phyloP scores from a whole-genome alignment of 2,888 invertebrate genomes.

The Amphipoea oculea region DNA sequence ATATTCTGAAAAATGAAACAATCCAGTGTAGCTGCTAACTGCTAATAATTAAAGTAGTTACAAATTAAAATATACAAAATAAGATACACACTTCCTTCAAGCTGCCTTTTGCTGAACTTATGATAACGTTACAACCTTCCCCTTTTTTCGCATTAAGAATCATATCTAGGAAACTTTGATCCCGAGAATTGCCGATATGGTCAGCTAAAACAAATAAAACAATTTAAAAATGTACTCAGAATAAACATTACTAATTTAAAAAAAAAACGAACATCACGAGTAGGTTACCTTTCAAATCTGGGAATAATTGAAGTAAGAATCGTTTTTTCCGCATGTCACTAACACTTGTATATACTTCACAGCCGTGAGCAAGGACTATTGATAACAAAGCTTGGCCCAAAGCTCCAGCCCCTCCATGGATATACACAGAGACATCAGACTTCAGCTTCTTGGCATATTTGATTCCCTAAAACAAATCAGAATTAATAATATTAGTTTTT shows the following conservation, averaged over 20 bases:
- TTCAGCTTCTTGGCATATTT: constrained; percentile 52
- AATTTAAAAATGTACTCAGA: background rate
- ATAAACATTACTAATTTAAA: background rate
- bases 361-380: constrained; percentile 75
- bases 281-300: constrained; percentile 74
- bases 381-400: constrained; percentile 82
- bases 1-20: constrained; percentile 62
- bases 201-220: constrained; percentile 71
- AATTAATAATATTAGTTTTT: background rate
- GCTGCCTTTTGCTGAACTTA: constrained; percentile 72
- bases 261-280: background rate
- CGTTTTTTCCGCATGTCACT: constrained; percentile 78
- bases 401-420: constrained; percentile 76
- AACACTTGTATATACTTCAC: constrained; percentile 81
- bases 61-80: constrained; percentile 1
- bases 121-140: constrained; percentile 74
- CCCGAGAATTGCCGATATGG: constrained; percentile 80
- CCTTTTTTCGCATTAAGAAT: constrained; percentile 72
- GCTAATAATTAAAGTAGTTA: background rate
- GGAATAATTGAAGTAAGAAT: constrained; percentile 79
- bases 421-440: constrained; percentile 60
- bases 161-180: constrained; percentile 76
- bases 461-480: constrained; percentile 61
- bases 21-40: background rate
- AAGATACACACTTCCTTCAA: constrained; percentile 75